A percentile compares a stretch with the other conserved stretches of the same genome.
phyloP scores from a whole-genome alignment of 2,888 invertebrate species.

The Galerucella pusilla region DNA sequence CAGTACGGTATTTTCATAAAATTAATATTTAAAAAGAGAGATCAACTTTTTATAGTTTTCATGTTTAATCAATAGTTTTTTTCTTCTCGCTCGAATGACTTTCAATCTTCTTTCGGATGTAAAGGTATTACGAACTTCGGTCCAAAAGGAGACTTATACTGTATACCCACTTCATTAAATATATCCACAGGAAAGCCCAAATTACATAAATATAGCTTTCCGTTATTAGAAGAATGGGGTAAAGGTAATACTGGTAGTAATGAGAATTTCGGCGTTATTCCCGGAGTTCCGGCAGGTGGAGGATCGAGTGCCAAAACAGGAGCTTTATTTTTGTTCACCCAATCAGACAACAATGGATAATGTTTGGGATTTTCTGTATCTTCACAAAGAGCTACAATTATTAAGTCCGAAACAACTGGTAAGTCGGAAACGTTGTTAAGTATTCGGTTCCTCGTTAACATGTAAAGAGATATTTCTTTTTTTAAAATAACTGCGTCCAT shows the following conservation, averaged over 20 bases:
- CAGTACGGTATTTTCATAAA: no score
- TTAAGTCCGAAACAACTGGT: slow-evolving; percentile 68
- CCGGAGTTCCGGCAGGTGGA: slow-evolving; percentile 74
- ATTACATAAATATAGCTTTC: slow-evolving; percentile 86
- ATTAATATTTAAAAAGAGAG: neutral
- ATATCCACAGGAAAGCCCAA: slow-evolving; percentile 83
- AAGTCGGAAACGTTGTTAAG: slow-evolving; percentile 68
- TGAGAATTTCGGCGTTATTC: slow-evolving; percentile 73
- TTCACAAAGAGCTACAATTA: slow-evolving; percentile 69
- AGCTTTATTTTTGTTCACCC: slow-evolving; percentile 78
- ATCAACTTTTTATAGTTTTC: neutral
- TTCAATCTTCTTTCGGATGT: slow-evolving; percentile 63
- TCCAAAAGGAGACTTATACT: slow-evolving; percentile 87
- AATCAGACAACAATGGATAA: slow-evolving; percentile 70
- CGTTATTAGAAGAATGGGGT: slow-evolving; percentile 71
- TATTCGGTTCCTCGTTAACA: slow-evolving; percentile 72
- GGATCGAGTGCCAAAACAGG: slow-evolving; percentile 83
- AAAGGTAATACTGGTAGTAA: slow-evolving; percentile 79
- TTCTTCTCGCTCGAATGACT: neutral
- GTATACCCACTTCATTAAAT: slow-evolving; percentile 79
- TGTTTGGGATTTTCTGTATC: slow-evolving; percentile 62
- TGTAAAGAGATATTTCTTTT: slow-evolving; percentile 75
- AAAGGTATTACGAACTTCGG: slow-evolving; percentile 84
- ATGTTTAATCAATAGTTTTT: neutral
- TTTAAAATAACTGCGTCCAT: slow-evolving; percentile 65